Evolutionary conservation across 92 coral and sea anemone genomes (phyloP).

Genomic region (Metridium senile): DNA sequence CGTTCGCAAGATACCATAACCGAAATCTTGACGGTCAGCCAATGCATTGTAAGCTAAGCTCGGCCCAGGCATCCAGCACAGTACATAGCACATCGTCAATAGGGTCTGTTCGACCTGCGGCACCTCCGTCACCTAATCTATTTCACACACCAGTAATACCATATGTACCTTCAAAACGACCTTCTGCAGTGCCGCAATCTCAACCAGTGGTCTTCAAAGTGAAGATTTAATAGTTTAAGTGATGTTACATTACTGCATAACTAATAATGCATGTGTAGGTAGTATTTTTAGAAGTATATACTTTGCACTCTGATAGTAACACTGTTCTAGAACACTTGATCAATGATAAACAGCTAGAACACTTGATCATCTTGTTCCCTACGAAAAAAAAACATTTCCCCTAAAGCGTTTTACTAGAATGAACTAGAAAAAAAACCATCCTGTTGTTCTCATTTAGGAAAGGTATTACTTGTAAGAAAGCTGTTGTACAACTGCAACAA

Average conservation of each 20-base stretch:
- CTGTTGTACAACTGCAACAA: too few species aligned
- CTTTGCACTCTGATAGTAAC: too few species aligned
- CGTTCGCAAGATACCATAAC: constrained; percentile 70
- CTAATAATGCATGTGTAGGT: not conserved
- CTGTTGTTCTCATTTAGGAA: too few species aligned
- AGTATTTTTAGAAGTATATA: too few species aligned
- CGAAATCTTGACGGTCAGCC: constrained; percentile 94
- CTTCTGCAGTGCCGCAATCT: constrained; percentile 10
- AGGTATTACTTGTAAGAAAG: too few species aligned
- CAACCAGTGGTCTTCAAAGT: constrained; percentile 88
- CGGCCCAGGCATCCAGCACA: constrained; percentile 50
- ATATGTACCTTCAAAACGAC: constrained; percentile 18
- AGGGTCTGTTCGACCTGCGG: constrained; percentile 61
- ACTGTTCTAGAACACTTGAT: too few species aligned
- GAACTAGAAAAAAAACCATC: too few species aligned
- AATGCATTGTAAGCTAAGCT: constrained; percentile 79
- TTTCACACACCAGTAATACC: constrained; percentile 28
- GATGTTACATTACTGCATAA: not conserved
- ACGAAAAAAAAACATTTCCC: too few species aligned
- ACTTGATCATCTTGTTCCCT: too few species aligned
- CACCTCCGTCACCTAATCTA: constrained; percentile 32
- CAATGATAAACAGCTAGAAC: too few species aligned
- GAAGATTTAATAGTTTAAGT: constrained; percentile 49
- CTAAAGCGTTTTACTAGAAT: too few species aligned
- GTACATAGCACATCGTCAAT: constrained; percentile 57